Base-by-base conservation (phyloP, 2,888 invertebrate genomes). In the Synanthedon andrenaeformis region DNA sequence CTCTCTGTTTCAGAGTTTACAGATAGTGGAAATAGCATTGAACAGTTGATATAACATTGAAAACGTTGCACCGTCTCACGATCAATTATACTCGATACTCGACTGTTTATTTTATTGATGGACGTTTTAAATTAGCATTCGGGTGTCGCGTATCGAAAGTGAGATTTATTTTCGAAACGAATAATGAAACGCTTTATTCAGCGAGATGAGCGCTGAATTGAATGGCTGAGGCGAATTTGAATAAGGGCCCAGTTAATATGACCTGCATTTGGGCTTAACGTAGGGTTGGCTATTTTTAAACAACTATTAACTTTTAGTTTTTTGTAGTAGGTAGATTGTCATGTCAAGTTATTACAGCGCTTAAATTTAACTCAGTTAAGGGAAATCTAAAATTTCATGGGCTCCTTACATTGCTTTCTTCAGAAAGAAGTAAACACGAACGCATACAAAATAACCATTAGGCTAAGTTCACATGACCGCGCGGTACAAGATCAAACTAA, bases 171-270 rank as follows among this genome's bases (percentile, higher is more conserved):
- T 58, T 50, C 56, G 54, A 62, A 64, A 62, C 64, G 63, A 69
- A 70, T 65, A 67, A 69, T 65, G 69, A 69, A 70, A 56, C 64
- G 61, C 62, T 65, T 69, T 65, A 59, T 56, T 61, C 60, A 59
- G 60, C 51, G 54, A 61, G 59, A 68, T 64, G 67, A 67, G 57
- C 62, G 64, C 58, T 61, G 59, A 57, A 53, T 53, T n/a, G 45
- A 58, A 59, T 54, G 59, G 56, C 52, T 57, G 58, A 35, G 51
- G 51, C 41, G 57, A 63, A 64, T 68, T 68, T 66, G 67, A 70
- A 67, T 66, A 63, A 62, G 59, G 58, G 61, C 58, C 53, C 42
- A 28, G 58, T 56, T 50, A 56, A 56, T 57, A 59, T 58, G 56
- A 56, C 10, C 35, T 35, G 6, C 35, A 35, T 35, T 35, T 35